Percentiles rank a stretch among this genome's conserved stretches.
These are phyloP conservation scores for Pseudochaenichthys georgianus DNA, from an alignment of 2,797 vertebrate species.

Conservation along the genomic window DNA sequence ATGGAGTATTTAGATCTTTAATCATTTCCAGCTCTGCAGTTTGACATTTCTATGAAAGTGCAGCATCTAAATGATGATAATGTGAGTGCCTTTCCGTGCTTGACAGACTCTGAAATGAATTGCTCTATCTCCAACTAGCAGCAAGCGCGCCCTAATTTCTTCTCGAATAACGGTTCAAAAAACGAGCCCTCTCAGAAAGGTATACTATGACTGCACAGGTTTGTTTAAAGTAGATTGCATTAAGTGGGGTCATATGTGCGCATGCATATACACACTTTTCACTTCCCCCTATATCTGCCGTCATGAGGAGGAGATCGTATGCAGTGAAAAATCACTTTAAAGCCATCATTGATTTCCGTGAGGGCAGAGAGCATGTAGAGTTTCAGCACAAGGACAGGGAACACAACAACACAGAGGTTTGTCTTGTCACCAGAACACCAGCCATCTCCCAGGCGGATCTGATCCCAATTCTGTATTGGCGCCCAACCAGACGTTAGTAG, in stretches of 20 bases:
- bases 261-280: constrained; percentile 11
- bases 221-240: constrained; percentile 78
- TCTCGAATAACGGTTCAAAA: constrained; percentile 58
- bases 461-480: constrained; percentile 65
- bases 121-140: constrained; percentile 67
- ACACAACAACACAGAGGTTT: constrained; percentile 44
- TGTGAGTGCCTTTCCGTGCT: constrained; percentile 72
- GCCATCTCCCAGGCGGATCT: constrained; percentile 67
- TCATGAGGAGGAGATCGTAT: constrained; percentile 43
- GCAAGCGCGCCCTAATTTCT: constrained; percentile 51
- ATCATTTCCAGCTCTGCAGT: constrained; percentile 78
- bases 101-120: constrained; percentile 78
- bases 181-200: constrained; percentile 44
- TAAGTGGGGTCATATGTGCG: constrained; percentile 56
- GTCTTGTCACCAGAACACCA: constrained; percentile 53
- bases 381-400: constrained; percentile 58
- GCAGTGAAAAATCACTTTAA: constrained; percentile 51
- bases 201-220: constrained; percentile 52
- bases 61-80: constrained; percentile 77
- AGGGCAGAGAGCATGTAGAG: constrained; percentile 46
- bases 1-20: constrained; percentile 61
- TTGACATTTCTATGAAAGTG: constrained; percentile 80
- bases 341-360: constrained; percentile 64
- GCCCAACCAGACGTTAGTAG: constrained; percentile 69
- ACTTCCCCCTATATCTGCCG: constrained; percentile 55